Base-by-base conservation (phyloP, 1,140 invertebrate species). In the Diprion similis region DNA sequence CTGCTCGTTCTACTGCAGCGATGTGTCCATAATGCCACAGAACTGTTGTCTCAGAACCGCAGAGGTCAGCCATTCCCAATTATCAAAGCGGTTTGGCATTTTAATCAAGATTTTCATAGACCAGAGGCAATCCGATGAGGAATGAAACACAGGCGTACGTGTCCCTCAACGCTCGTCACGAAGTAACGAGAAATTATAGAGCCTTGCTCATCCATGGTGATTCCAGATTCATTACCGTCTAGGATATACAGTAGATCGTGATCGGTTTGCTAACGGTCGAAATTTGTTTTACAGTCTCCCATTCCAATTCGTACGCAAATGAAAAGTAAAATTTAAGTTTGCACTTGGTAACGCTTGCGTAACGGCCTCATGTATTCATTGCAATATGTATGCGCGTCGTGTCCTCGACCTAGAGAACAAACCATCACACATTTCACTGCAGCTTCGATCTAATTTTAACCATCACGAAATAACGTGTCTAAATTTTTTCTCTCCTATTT, bases 341-440 rank as follows among this genome's bases (percentile, higher is more conserved):
- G 51, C 51, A 59, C 51, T 59, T 59, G 51, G 51, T 59, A 13
- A 17, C 9, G 51, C n/a, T 59, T 59, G 51, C 51, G 51, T 59
- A 59, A 59, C 51, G 51, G 7, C n/a, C 51, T 59, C 51, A 6
- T 37, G 24, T 59, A 59, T 59, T 17, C 51, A 15, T 59, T 9
- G 51, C 51, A 13, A 59, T 59, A 59, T 59, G 51, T 59, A 59
- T 59, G 51, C 51, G 51, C 11, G 51, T 59, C 51, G 51, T 59
- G 51, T 59, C n/a, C 51, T 59, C 51, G 51, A 59, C 51, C 51
- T 59, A 59, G 51, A 59, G 51, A 59, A 59, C 51, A 59, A 59
- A 9, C 51, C n/a, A 59, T 59, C 51, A 59, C 8, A 17, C 51
- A 59, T 59, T 37, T 13, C 51, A 59, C n/a, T 59, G 11, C 51